Evolutionary conservation across 2,797 vertebrate genomes (phyloP), one percentile per base, ranked within the genome.

Genomic region (Knipowitschia caucasica): DNA sequence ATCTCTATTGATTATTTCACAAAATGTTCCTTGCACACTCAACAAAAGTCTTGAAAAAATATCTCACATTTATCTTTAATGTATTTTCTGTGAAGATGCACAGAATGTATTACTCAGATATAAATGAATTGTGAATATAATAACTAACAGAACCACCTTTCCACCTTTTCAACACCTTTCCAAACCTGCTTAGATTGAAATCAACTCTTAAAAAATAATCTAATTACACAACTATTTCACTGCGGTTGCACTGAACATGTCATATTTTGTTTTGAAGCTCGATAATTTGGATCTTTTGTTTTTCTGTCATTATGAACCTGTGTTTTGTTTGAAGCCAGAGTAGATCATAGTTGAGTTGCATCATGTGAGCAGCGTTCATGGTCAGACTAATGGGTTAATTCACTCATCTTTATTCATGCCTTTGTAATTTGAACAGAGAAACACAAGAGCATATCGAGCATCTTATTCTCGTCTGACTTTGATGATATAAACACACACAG

Each of bases 361-460:
- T 58, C 65, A 56, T 63, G 27, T 53, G 17, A 50, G 31, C 51
- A 29, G n/a, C 1, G 23, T 59, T 76, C 60, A 69, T 7, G 72
- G 72, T 46, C 65, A 53, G 24, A 27, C 2, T 31, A 56, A 54
- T 40, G 64, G 55, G 50, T 65, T 56, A 51, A 71, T 77, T 39
- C 8, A 52, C 46, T 69, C 54, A 64, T 71, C 58, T 68, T 70
- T 64, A 68, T 76, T 70, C 52, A 59, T 56, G 58, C 1, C 42
- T 2, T 15, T 58, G 45, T 38, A 18, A 51, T 78, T 59, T 60
- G 44, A 40, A 34, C 58, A 42, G 29, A 18, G 15, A 5, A 38
- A 50, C 39, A 34, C 38, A 14, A 53, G 24, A 26, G 29, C 2
- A 8, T 42, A 18, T 29, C 17, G 17, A 47, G 15, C 27, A 30